Evolutionary conservation across 2,797 vertebrate species (phyloP).

Genomic region (Falco cherrug): DNA sequence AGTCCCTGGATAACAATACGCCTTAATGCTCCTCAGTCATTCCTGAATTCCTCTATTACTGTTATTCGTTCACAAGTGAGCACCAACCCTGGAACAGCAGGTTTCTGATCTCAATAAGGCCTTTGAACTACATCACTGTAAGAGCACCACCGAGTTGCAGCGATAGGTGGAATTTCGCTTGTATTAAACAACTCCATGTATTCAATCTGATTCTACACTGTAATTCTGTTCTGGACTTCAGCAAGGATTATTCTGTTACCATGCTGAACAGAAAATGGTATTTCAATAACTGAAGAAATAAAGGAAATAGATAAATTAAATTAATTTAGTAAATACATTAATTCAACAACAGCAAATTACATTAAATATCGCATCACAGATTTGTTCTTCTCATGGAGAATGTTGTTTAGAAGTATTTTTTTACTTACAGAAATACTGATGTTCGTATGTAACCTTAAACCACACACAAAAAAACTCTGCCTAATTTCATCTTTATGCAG

Average conservation of each 20-base stretch:
- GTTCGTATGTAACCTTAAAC: not conserved
- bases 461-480: not conserved
- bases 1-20: not conserved
- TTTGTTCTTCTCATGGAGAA: not conserved
- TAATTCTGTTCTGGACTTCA: not conserved
- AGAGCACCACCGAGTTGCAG: not conserved
- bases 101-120: not conserved
- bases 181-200: not conserved
- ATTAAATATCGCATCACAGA: not conserved
- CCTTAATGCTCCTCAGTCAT: not conserved
- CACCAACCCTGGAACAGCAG: not conserved
- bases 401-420: not conserved
- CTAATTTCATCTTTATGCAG: not conserved
- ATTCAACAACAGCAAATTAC: not conserved
- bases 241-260: not conserved
- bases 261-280: not conserved
- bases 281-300: not conserved
- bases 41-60: not conserved
- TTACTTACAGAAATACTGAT: not conserved
- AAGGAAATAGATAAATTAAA: not conserved
- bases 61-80: not conserved
- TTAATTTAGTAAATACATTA: not conserved
- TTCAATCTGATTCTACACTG: not conserved
- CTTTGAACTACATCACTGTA: not conserved
- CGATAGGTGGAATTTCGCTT: not conserved